Percentiles rank a stretch among this genome's conserved stretches.
Evolutionary conservation across 2,888 invertebrate species (phyloP).

Genomic region (Zaprionus obscuricornis): DNA sequence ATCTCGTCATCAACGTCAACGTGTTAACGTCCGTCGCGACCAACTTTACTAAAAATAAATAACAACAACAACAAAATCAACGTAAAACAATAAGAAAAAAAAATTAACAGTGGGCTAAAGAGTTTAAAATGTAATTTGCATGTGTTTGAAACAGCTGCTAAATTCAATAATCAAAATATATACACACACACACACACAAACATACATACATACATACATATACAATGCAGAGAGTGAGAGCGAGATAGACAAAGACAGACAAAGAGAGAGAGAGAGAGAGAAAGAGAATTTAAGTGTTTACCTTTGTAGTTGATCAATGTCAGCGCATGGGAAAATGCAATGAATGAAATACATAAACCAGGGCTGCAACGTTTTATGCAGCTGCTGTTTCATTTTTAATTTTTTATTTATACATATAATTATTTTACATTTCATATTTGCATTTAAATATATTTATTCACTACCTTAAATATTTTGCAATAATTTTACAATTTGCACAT

Average conservation of each 20-base stretch:
- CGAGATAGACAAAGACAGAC: slow-evolving; percentile 3
- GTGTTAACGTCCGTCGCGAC: slow-evolving; percentile 47
- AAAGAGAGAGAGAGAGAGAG: too few species aligned
- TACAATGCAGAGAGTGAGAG: not conserved
- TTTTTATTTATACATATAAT: too few species aligned
- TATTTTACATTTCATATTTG: slow-evolving; percentile 1
- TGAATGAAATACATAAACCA: slow-evolving; percentile 37
- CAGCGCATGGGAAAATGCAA: slow-evolving; percentile 52
- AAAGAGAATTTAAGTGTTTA: slow-evolving; percentile 31
- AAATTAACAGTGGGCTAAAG: slow-evolving; percentile 26
- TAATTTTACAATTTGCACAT: too few species aligned
- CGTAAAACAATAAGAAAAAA: slow-evolving; percentile 14
- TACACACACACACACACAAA: slow-evolving; percentile 19
- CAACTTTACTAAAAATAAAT: slow-evolving; percentile 43
- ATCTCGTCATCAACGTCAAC: slow-evolving; percentile 41
- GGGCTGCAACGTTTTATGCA: slow-evolving; percentile 26
- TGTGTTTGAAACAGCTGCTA: slow-evolving; percentile 42
- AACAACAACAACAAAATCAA: not conserved
- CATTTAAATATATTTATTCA: too few species aligned
- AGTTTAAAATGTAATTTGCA: slow-evolving; percentile 53
- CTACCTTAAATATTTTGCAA: too few species aligned
- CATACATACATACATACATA: not conserved
- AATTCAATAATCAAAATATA: slow-evolving; percentile 21
- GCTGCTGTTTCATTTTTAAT: not conserved
- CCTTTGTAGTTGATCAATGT: slow-evolving; percentile 55